Percentiles rank a stretch among this genome's conserved stretches.
Conservation (phyloP, 2,797 vertebrate genomes). For the Pipistrellus nathusii region DNA sequence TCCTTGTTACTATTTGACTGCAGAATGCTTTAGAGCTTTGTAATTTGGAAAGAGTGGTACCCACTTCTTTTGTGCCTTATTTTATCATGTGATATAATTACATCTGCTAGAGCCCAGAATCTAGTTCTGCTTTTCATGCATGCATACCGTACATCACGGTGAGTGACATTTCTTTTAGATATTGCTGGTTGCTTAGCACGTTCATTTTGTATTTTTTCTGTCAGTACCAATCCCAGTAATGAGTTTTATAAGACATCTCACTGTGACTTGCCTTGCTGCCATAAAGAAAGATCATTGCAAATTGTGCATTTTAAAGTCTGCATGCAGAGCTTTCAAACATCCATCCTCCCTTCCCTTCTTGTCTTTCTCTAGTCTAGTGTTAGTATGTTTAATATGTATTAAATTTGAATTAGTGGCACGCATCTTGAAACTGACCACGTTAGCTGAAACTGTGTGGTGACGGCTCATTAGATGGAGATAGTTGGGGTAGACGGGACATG, state of each 20-base stretch:
- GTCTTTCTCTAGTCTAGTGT: not conserved
- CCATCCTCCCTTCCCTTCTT: not conserved
- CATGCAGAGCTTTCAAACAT: not conserved
- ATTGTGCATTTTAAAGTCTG: not conserved
- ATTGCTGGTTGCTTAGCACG: constrained; percentile 55
- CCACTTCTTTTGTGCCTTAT: not conserved
- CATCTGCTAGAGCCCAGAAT: constrained; percentile 47
- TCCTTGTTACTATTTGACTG: not conserved
- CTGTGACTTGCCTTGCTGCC: constrained; percentile 35
- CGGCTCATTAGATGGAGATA: not conserved
- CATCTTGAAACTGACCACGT: not conserved
- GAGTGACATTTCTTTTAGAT: constrained; percentile 61
- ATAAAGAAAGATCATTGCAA: constrained; percentile 29
- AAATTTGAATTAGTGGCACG: not conserved
- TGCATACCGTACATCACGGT: not conserved
- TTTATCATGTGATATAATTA: constrained; percentile 54
- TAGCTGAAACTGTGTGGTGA: not conserved
- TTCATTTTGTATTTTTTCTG: constrained; percentile 24
- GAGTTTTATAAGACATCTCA: constrained; percentile 54
- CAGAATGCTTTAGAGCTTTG: constrained; percentile 45
- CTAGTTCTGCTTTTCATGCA: constrained; percentile 36
- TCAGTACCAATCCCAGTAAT: constrained; percentile 43
- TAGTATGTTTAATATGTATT: not conserved
- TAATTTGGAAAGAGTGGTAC: constrained; percentile 43
- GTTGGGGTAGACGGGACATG: no score